phyloP scores from a whole-genome alignment of 2,888 invertebrate species.

The Megastigmus dorsalis region DNA sequence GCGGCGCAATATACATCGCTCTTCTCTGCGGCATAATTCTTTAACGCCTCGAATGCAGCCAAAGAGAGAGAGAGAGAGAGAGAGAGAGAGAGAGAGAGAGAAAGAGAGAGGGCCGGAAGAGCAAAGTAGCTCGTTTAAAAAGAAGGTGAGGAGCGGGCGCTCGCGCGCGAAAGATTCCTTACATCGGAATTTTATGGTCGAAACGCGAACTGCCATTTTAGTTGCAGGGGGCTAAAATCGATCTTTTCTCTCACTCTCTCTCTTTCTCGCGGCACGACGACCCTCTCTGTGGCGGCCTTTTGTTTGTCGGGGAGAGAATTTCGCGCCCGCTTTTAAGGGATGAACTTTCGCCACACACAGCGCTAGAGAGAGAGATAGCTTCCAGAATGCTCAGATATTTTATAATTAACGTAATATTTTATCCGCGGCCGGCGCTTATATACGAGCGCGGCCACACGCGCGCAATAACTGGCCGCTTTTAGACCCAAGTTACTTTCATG shows the following conservation, averaged over 20 bases:
- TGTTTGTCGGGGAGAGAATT: constrained; percentile 47
- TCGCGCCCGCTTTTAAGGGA: constrained; percentile 46
- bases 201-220: constrained; percentile 50
- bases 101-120: background rate
- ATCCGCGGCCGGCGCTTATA: constrained; percentile 47
- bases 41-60: constrained; percentile 27
- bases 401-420: constrained; percentile 67
- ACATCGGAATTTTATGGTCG: constrained; percentile 44
- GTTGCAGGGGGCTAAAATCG: constrained; percentile 47
- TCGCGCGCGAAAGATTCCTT: constrained; percentile 33
- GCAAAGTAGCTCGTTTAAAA: constrained; percentile 45
- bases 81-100: too few relatives aligned
- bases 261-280: too few relatives aligned
- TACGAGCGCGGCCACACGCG: too few relatives aligned
- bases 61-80: too few relatives aligned
- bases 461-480: constrained; percentile 43
- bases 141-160: constrained; percentile 13
- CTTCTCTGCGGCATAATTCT: too few relatives aligned
- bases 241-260: constrained; percentile 9
- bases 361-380: too few relatives aligned
- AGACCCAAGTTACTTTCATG: constrained; percentile 59
- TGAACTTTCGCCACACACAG: constrained; percentile 52
- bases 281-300: too few relatives aligned
- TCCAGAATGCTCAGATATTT: constrained; percentile 58
- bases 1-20: too few relatives aligned